A percentile compares a stretch with the other conserved stretches of the same genome.
phyloP scores from a whole-genome alignment of 1,140 invertebrate species.

The Drosophila nannoptera region DNA sequence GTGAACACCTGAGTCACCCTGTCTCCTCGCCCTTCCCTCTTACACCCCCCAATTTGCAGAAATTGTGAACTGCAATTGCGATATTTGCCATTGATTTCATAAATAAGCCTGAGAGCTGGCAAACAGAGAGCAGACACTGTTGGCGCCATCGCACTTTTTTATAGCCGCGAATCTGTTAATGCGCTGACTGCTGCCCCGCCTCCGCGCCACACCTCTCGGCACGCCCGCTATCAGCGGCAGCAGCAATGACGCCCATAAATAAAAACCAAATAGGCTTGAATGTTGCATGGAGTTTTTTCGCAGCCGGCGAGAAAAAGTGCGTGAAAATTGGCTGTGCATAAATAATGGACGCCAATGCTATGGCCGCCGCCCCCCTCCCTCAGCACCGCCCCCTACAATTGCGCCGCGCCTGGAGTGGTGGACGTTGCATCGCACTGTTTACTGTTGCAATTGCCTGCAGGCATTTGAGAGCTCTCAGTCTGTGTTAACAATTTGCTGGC shows the following conservation, averaged over 20 bases:
- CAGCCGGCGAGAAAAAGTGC: conserved; percentile 35
- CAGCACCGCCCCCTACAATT: background rate
- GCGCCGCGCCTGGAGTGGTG: conserved; percentile 3
- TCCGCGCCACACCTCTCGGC: background rate
- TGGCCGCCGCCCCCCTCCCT: too few species aligned
- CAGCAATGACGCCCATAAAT: conserved; percentile 63
- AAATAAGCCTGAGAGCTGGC: conserved; percentile 58
- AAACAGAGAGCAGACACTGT: conserved; percentile 60
- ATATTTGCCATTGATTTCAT: conserved; percentile 69
- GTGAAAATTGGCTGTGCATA: conserved; percentile 56
- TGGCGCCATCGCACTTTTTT: conserved; percentile 67
- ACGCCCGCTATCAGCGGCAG: conserved; percentile 3
- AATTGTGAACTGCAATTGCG: conserved; percentile 39
- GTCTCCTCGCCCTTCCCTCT: background rate
- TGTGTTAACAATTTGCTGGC: conserved; percentile 16
- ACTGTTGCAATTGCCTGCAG: conserved; percentile 42
- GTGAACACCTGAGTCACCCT: conserved; percentile 33
- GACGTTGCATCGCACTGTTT: conserved; percentile 31
- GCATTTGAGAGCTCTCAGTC: conserved; percentile 12
- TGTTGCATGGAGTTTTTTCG: conserved; percentile 62
- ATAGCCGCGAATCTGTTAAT: conserved; percentile 71
- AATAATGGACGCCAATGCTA: conserved; percentile 28
- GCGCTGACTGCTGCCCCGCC: conserved; percentile 45
- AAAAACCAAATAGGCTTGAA: conserved; percentile 75
- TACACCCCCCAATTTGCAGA: background rate